These are phyloP conservation scores for Dorcus parallelipipedus DNA, from an alignment of 2,888 invertebrate genomes.

Conservation along the genomic window DNA sequence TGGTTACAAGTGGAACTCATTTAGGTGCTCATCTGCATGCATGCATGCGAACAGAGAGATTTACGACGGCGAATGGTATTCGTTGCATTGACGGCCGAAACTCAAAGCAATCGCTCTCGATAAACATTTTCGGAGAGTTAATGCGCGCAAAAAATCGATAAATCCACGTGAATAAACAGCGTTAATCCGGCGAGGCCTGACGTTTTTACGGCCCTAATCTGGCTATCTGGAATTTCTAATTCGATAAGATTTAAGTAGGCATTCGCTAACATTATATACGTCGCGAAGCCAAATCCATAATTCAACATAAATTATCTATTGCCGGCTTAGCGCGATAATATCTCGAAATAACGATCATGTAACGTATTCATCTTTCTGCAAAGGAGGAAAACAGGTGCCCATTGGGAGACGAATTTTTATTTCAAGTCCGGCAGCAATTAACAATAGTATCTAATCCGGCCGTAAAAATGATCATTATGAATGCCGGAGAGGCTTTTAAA, in stretches of 20 bases:
- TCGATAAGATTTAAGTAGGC: slow-evolving; percentile 22
- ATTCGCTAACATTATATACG: slow-evolving; percentile 20
- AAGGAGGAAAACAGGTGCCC: no score
- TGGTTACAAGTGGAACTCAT: no score
- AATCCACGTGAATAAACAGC: background rate
- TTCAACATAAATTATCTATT: slow-evolving; percentile 18
- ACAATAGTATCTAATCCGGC: background rate
- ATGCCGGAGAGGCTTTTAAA: slow-evolving; percentile 2
- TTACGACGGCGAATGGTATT: no score
- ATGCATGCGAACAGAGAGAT: no score
- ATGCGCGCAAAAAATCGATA: no score
- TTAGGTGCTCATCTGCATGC: no score
- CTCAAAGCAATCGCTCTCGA: no score
- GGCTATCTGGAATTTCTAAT: slow-evolving; percentile 21
- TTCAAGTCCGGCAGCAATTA: background rate
- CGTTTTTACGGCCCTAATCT: slow-evolving; percentile 20
- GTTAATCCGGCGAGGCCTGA: slow-evolving; percentile 15
- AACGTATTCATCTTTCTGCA: no score
- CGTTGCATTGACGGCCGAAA: no score
- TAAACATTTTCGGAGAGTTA: no score
- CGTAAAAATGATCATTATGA: background rate
- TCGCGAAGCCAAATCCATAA: slow-evolving; percentile 22
- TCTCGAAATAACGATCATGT: background rate
- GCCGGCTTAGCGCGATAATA: slow-evolving; percentile 7
- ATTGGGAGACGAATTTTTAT: no score